Evolutionary conservation across 2,113 vertebrate genomes (phyloP).

Genomic region (Myotis lucifugus): DNA sequence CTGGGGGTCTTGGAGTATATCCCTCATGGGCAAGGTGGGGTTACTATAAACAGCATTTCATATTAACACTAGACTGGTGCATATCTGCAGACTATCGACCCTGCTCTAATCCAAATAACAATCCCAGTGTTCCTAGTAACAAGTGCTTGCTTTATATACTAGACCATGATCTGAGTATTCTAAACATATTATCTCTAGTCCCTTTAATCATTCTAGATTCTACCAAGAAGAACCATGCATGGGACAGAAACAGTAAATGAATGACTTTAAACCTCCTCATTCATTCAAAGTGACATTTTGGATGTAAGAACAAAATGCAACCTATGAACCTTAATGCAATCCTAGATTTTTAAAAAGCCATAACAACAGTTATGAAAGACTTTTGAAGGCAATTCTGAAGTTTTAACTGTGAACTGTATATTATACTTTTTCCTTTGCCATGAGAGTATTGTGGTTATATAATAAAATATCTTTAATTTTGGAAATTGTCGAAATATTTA

Average conservation of each 20-base stretch:
- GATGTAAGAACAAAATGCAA: constrained; percentile 15
- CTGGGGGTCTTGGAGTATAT: background rate
- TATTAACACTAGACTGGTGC: background rate
- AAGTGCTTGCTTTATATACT: background rate
- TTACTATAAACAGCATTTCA: background rate
- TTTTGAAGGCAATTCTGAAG: background rate
- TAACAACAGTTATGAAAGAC: background rate
- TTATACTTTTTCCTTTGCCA: background rate
- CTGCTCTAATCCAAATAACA: background rate
- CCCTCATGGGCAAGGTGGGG: too few species aligned
- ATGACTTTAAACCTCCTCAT: background rate
- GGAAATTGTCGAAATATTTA: constrained; percentile 39
- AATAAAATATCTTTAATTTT: background rate
- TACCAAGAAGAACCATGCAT: background rate
- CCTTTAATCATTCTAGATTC: background rate
- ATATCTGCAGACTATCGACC: background rate
- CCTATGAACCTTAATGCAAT: background rate
- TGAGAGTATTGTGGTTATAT: background rate
- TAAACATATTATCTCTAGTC: background rate
- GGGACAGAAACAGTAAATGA: background rate
- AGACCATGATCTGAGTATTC: background rate
- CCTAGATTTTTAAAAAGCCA: background rate
- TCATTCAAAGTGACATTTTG: constrained; percentile 5
- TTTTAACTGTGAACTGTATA: background rate
- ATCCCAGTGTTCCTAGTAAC: background rate